These are phyloP conservation scores for Poeciliopsis turneri DNA, from an alignment of 2,797 vertebrate species.

Conservation along the genomic window DNA sequence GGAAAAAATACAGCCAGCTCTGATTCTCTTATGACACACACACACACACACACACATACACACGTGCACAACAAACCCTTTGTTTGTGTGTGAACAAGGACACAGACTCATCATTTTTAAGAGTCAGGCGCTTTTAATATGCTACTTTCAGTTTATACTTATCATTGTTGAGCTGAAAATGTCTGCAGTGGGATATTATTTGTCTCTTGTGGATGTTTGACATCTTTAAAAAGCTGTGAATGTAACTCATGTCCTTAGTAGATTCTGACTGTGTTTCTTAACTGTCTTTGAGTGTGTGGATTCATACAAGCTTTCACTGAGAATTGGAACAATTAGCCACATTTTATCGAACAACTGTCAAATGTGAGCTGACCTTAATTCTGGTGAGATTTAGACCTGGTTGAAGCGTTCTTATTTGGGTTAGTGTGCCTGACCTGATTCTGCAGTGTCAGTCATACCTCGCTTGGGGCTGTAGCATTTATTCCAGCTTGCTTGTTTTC, in stretches of 20 bases:
- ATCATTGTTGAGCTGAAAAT: background rate
- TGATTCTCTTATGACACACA: background rate
- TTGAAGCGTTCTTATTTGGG: background rate
- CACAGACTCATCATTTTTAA: slow-evolving; percentile 31
- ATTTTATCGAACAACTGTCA: background rate
- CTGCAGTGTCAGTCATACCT: background rate
- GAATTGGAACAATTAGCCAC: background rate
- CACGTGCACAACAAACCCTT: slow-evolving; percentile 1
- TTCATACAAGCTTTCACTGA: background rate
- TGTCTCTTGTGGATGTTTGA: background rate
- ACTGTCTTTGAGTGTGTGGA: background rate
- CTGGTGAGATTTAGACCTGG: background rate
- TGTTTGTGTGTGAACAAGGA: slow-evolving; percentile 17
- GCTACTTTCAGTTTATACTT: background rate
- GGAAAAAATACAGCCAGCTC: background rate
- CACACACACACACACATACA: background rate
- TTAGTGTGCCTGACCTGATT: background rate
- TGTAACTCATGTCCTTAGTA: background rate
- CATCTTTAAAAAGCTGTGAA: background rate
- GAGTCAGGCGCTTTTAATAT: slow-evolving; percentile 18
- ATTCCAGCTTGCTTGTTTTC: background rate
- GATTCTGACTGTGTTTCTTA: background rate
- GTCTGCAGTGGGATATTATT: background rate
- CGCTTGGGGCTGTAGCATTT: background rate
- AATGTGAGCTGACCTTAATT: background rate